Evolutionary conservation across 2,888 invertebrate genomes (phyloP), one percentile per base, ranked within the genome.

Genomic region (Tachina grossa): DNA sequence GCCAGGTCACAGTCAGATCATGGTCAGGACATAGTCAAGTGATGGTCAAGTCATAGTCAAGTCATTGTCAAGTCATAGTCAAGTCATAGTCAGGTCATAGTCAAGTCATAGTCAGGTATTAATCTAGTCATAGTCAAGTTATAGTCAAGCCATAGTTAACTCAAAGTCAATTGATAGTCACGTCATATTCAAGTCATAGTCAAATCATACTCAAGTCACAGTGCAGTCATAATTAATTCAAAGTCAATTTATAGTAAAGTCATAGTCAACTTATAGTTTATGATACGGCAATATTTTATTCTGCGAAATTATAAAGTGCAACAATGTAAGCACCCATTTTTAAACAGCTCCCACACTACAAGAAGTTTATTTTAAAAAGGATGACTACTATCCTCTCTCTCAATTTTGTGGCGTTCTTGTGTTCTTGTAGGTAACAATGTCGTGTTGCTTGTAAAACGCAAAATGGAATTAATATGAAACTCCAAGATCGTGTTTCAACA

Each of bases 381-480:
- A 83, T 69, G 66, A 49, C 41, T 66, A 49, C 75, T 68, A 49
- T 57, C 72, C 31, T 31, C 31, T 31, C 31, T 14, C 43, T 76
- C 41, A 16, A 51, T 72, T 78, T 74, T 68, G 75, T 76, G 79
- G 78, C 71, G 85, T 76, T 83, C 68, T 84, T 69, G 47, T 74
- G 79, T 81, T 69, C 65, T 83, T 79, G 77, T 84, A 69, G 76
- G 82, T 84, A 84, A 43, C 63, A 55, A 84, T 84, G 82, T 78
- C 83, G 75, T 87, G 84, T 86, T 84, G 74, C 83, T 85, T 85
- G 87, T 87, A 85, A 86, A 85, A 87, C 86, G 84, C 87, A 84
- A 87, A 87, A 87, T 87, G 87, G 88, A 87, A 87, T 88, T 88
- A 88, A 88, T 88, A 88, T 87, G 87, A 88, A 87, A 85, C 87